A percentile compares a stretch with the other conserved stretches of the same genome.
These are phyloP conservation scores for Melopsittacus undulatus DNA, from an alignment of 2,797 vertebrate species.

Conservation along the genomic window DNA sequence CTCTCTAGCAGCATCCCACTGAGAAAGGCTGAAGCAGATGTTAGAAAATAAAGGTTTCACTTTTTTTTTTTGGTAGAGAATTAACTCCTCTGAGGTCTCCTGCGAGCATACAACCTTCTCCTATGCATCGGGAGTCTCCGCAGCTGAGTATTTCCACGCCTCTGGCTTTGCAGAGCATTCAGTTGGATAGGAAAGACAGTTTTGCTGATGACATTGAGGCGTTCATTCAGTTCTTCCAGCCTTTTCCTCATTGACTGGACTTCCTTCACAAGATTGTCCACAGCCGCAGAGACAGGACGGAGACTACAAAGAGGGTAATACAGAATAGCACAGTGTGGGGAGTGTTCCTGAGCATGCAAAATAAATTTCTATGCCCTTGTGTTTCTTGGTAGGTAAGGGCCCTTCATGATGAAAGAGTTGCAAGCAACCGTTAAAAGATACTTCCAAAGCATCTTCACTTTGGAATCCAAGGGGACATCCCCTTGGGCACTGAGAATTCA, in stretches of 20 bases:
- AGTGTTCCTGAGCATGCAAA: not conserved
- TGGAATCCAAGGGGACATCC: not conserved
- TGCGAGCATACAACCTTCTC: constrained; percentile 50
- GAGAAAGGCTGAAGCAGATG: constrained; percentile 7
- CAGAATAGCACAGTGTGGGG: not conserved
- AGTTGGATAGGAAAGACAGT: constrained; percentile 24
- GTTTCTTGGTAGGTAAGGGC: not conserved
- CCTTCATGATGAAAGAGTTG: not conserved
- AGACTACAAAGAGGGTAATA: constrained; percentile 78
- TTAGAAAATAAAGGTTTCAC: not conserved
- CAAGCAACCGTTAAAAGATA: not conserved
- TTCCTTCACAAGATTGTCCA: constrained; percentile 89
- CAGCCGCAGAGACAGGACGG: constrained; percentile 85
- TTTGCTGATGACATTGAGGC: constrained; percentile 81
- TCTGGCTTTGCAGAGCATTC: constrained; percentile 58
- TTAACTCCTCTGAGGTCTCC: constrained; percentile 46
- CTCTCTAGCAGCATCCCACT: not conserved
- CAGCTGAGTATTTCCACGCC: constrained; percentile 42
- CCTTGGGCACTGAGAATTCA: not conserved
- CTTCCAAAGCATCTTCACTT: not conserved
- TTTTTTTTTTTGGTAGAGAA: not conserved
- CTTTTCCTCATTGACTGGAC: constrained; percentile 85
- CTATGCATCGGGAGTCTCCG: constrained; percentile 36
- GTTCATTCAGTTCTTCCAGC: constrained; percentile 86
- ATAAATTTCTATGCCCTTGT: not conserved